Evolutionary conservation across 2,888 invertebrate species (phyloP), one percentile per base, ranked within the genome.

Genomic region (Mechanitis mazaeus): DNA sequence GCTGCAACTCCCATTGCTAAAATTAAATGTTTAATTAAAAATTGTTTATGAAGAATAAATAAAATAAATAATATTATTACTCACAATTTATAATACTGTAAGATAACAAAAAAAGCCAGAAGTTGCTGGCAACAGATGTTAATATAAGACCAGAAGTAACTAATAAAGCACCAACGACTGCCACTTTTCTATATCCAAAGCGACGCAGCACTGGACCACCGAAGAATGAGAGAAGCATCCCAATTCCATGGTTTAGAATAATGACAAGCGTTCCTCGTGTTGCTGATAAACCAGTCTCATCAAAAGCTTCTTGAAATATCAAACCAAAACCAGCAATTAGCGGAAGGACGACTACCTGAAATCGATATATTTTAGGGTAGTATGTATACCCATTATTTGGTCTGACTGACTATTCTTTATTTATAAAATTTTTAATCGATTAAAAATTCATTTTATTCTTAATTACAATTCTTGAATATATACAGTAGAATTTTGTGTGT

Each of bases 1-100:
- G 93, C 83, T 56, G 91, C 91, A 67, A 92, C 83, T 45, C 94
- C 94, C 72, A 92, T 78, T 55, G 94, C 94, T 94, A 57, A 69
- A 68, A 66, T 47, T 56, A 55, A 55, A 31, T 9, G 31, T 46
- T 28, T 53, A 56, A 33, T 5, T n/a, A 9, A 33, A 20, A 3
- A 5, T 35, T 38, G 11, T 1, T 42, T 33, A 35, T 42, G 38
- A 35, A 42, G 11, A 9, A 9, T 9, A 50, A 50, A 42, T 9
- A 57, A 2, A n/a, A 12, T 45, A 54, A 47, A n/a, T 58, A 46
- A 47, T 31, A 11, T 6, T 38, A 6, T 56, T 73, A 92, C 93
- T 92, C 84, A 94, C 94, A 93, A 78, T 93, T 91, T 70, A 94
- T 90, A 75, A 94, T 83, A 78, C 94, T 93, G 81, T 94, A 94